phyloP scores from a whole-genome alignment of 2,888 invertebrate species.

The Danaus chrysippus region DNA sequence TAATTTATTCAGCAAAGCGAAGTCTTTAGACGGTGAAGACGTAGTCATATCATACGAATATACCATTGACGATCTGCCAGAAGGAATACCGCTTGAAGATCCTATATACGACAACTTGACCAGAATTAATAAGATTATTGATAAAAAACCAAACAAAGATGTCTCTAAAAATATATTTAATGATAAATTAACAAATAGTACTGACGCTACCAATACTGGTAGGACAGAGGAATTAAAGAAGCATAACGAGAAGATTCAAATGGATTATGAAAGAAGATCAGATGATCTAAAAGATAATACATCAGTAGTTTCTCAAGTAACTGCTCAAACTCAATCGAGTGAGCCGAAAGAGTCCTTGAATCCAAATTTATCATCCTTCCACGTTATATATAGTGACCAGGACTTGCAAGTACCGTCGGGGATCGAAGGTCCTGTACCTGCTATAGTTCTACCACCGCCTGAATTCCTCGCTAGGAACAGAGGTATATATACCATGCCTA shows the following conservation, averaged over 20 bases:
- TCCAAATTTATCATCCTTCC: conserved; percentile 54
- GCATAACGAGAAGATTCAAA: no score
- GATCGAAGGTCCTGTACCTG: conserved; percentile 66
- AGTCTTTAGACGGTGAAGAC: conserved; percentile 52
- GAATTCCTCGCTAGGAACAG: conserved; percentile 34
- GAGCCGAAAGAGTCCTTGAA: conserved; percentile 38
- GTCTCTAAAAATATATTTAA: conserved; percentile 5
- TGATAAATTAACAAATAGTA: no score
- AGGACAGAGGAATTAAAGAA: no score
- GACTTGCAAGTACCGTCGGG: conserved; percentile 72
- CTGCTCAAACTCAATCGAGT: conserved; percentile 17
- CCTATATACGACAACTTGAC: conserved; percentile 61
- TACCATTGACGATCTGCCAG: conserved; percentile 64
- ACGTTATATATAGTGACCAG: conserved; percentile 64
- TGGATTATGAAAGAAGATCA: conserved; percentile 12
- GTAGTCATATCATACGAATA: conserved; percentile 61
- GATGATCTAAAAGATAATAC: conserved; percentile 14
- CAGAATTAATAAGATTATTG: conserved; percentile 26
- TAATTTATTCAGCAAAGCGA: conserved; percentile 60
- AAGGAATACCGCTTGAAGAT: conserved; percentile 65
- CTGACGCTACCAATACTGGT: no score
- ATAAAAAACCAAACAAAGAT: conserved; percentile 10
- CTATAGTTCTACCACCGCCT: conserved; percentile 57
- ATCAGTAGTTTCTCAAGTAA: conserved; percentile 25
- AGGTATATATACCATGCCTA: conserved; percentile 14